Base-by-base conservation (phyloP, 2,113 vertebrate genomes). In the Semicossyphus pulcher region DNA sequence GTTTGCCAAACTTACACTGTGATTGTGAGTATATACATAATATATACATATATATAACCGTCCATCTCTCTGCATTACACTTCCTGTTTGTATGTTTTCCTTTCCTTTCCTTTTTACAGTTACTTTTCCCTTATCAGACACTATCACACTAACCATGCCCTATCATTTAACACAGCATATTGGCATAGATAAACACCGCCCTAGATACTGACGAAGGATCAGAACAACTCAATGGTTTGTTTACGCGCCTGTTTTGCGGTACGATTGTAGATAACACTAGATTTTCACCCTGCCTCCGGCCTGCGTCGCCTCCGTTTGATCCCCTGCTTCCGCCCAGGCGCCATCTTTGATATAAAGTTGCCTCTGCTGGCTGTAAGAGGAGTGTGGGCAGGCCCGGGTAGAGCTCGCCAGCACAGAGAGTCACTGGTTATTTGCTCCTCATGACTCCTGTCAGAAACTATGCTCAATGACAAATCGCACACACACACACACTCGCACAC, bases 1-100 rank as follows among this genome's bases (percentile, higher is more conserved):
- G 95, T 93, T 95, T 99, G 91, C 97, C 97, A 92, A 97, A 96
- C 92, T 93, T 99, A 86, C 94, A 98, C 89, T 99, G 98, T 87
- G 98, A 99, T 94, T 80, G 98, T 99, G 93, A 99, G 97, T 98
- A 95, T 91, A 71, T 64, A 78, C 77, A 72, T 41, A 69, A 78
- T 72, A 84, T 77, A 89, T 65, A 77, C 18, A 79, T 41, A 77
- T 64, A 73, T 45, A 72, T 54, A 75, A 74, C 76, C 70, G 49
- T 83, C 61, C 64, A 47, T 61, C 54, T 86, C 58, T 85, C 49
- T 77, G 15, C 51, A 56, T 76, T 74, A 63, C 61, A 76, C 64
- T 72, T 58, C 18, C 20, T 78, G 15, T 80, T 69, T 78, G 21
- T 60, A 11, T 70, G 37, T 68, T 70, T 28, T 53, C 14, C 26